Base-by-base conservation (phyloP, 2,888 invertebrate species). In the Perdita meconis region DNA sequence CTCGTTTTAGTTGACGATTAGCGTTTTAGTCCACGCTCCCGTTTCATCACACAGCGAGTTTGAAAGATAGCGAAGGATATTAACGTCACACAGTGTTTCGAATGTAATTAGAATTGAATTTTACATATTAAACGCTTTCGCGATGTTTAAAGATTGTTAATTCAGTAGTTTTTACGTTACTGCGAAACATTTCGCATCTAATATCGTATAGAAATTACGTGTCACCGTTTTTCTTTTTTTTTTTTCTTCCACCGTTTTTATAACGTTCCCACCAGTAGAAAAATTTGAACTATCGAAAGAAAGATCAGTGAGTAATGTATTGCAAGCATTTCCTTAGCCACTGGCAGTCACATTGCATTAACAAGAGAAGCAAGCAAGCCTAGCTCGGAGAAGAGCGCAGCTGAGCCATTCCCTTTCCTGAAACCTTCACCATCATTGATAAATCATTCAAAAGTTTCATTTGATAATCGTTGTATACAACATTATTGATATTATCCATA, bases 401-500 rank as follows among this genome's bases (percentile, higher is more conserved):
- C 89, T 84, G 89, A 87, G 86, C 87, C 85, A 89, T 89, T 87
- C 84, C 84, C 80, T 86, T 84, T 87, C 86, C 85, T 78, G 84
- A 85, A 84, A 84, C 83, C 87, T 88, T 83, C 82, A 85, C 75
- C 83, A 68, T 86, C 84, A 85, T 86, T 83, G 78, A 81, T 78
- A 82, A 86, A 83, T 87, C 81, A 86, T 84, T 87, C 81, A 80
- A 85, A 87, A 85, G 57, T 86, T 87, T 88, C 86, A 86, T 88
- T 89, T 87, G 72, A 83, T 88, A 84, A 87, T 90, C 84, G 86
- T 88, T 89, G 76, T 88, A 85, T 89, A 89, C 89, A 87, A 86
- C 88, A 88, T 90, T 89, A 87, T 88, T 89, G 88, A 87, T 90
- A 89, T 87, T 84, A 88, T 84, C 83, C 86, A 87, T 85, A 77